phyloP scores from a whole-genome alignment of 2,797 vertebrate species.

The Falco columbarius region DNA sequence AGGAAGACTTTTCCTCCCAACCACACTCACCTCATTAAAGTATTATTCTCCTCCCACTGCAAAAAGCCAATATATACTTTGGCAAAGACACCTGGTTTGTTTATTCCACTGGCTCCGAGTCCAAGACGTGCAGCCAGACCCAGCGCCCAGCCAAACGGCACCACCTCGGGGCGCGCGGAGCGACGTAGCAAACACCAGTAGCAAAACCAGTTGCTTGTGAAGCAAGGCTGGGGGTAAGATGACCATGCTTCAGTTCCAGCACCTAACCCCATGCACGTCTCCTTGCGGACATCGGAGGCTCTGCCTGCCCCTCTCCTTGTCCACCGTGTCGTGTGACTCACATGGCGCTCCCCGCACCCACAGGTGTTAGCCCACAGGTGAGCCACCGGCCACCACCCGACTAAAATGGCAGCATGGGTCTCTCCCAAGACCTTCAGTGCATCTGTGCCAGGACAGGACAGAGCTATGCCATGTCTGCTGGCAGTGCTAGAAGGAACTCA shows the following conservation, averaged over 20 bases:
- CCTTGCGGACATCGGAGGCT: background rate
- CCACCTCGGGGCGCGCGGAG: fast-evolving
- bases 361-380: fast-evolving
- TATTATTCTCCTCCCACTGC: background rate
- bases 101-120: background rate
- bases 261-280: fast-evolving
- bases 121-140: background rate
- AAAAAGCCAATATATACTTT: background rate
- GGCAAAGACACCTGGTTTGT: background rate
- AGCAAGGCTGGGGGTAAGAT: background rate
- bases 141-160: background rate
- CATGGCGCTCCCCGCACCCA: fast-evolving
- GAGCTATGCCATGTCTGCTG: fast-evolving
- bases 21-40: background rate
- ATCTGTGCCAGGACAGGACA: background rate
- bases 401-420: fast-evolving
- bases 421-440: background rate
- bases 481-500: background rate
- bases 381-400: background rate
- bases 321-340: background rate
- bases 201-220: background rate
- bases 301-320: background rate
- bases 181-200: background rate
- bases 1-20: background rate
- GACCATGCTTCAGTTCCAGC: background rate